phyloP scores from a whole-genome alignment of 1,140 invertebrate species.

The Zophobas morio region DNA sequence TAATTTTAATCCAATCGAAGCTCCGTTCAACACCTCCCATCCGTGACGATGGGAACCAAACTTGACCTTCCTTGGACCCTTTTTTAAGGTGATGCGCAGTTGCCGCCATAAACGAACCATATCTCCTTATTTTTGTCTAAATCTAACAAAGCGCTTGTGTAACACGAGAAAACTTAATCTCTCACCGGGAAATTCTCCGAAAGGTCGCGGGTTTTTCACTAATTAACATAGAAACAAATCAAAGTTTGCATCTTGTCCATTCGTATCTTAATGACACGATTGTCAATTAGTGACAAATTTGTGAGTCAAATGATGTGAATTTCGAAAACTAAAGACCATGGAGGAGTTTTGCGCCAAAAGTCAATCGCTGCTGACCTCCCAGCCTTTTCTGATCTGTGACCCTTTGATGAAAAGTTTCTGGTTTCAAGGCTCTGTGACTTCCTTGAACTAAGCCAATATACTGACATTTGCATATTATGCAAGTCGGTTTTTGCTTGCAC shows the following conservation, averaged over 20 bases:
- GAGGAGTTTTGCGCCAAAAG: neutral
- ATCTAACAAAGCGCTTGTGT: no score
- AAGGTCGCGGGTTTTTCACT: neutral
- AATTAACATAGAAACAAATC: slow-evolving; percentile 13
- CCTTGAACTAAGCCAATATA: slow-evolving; percentile 10
- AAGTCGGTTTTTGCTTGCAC: neutral
- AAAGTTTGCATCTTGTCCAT: slow-evolving; percentile 25
- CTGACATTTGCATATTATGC: slow-evolving; percentile 23
- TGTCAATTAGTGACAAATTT: slow-evolving; percentile 27
- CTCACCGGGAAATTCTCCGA: slow-evolving; percentile 2
- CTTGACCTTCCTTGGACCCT: neutral
- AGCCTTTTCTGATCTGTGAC: slow-evolving; percentile 1
- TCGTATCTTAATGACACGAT: slow-evolving; percentile 26
- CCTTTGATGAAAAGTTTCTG: slow-evolving; percentile 17
- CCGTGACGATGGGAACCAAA: neutral
- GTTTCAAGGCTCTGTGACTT: neutral
- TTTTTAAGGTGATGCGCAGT: neutral
- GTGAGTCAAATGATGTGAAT: neutral
- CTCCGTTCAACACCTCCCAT: neutral
- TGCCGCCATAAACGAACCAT: neutral
- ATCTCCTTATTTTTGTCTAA: neutral
- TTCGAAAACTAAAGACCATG: neutral
- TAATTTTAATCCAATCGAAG: neutral
- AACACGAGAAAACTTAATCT: no score
- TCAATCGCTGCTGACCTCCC: neutral